Evolutionary conservation across 2,888 invertebrate genomes (phyloP).

Genomic region (Stegana nigrithorax): DNA sequence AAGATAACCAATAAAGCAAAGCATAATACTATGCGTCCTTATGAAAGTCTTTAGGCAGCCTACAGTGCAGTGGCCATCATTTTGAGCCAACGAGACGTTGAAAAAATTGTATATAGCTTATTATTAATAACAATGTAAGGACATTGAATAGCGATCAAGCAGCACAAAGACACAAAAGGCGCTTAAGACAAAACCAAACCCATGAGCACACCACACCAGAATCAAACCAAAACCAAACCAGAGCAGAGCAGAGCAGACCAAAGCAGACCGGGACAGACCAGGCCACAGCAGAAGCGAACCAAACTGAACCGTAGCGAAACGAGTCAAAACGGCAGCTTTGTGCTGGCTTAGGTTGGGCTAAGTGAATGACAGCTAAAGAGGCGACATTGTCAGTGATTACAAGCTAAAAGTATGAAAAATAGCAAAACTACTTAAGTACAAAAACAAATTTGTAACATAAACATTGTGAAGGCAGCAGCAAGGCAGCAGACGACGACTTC

Average conservation of each 20-base stretch:
- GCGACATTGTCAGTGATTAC: conserved; percentile 61
- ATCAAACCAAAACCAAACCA: conserved; percentile 24
- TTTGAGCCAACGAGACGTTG: conserved; percentile 42
- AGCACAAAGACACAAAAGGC: conserved; percentile 57
- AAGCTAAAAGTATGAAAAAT: conserved; percentile 61
- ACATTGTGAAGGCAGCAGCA: conserved; percentile 39
- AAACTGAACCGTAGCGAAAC: no score
- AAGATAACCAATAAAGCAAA: neutral
- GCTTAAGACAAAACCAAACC: conserved; percentile 33
- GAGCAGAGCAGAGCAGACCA: neutral
- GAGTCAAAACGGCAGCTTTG: no score
- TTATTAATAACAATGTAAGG: conserved; percentile 57
- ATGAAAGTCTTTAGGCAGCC: conserved; percentile 12
- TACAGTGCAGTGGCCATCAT: conserved; percentile 17
- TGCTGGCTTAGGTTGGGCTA: no score
- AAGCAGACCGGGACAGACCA: neutral
- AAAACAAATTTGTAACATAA: conserved; percentile 61
- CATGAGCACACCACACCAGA: no score
- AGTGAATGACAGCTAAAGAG: conserved; percentile 14
- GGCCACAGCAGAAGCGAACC: no score
- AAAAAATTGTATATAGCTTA: conserved; percentile 61
- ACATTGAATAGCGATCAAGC: conserved; percentile 49
- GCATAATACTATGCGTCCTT: neutral
- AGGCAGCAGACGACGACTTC: neutral
- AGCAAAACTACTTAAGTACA: conserved; percentile 61